Base-by-base conservation (phyloP, 2,113 vertebrate species). In the Numenius arquata region DNA sequence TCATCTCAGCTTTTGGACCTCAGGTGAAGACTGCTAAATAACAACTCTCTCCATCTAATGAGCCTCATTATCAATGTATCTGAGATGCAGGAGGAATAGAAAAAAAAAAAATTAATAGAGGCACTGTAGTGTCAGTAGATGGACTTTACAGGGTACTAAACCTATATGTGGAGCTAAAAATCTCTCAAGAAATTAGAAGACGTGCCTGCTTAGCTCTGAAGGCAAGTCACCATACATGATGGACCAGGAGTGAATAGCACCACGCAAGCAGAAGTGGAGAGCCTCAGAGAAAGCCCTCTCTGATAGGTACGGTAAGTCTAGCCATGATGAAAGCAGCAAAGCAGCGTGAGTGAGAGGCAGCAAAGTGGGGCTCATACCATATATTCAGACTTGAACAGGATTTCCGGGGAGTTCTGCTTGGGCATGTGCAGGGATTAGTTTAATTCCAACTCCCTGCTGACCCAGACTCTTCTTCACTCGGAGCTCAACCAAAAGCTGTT, bases 231-330 rank as follows among this genome's bases (percentile, higher is more conserved):
- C 11, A 12, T 52, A 11, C 2, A 0, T 30, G 38, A 50, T 22
- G 52, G 41, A 18, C n/a, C 4, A 1, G 40, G 32, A 61, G 32
- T 2, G 36, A 52, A 45, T 8, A 72, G n/a, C 29, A 83, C 6
- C 26, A 40, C 15, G 20, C 19, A 61, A 47, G 40, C 26, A 78
- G 47, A 74, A 58, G 45, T 1, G 5, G 34, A 87, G 36, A 93
- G 19, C 30, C 32, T 40, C 50, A 78, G 55, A 21, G 13, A 40
- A 10, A 43, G 34, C 26, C 55, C 2, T 1, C 13, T 13, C 52
- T 25, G 32, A 59, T 0, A 1, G 30, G 5, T 15, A 41, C 21
- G 2, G 15, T 13, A 52, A 85, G n/a, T 32, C 29, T 41, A 17
- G 30, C 18, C 9, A 2, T 62, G 47, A 38, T 11, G 0, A 52